Evolutionary conservation across 2,888 invertebrate species (phyloP).

Genomic region (Rhagium mordax): DNA sequence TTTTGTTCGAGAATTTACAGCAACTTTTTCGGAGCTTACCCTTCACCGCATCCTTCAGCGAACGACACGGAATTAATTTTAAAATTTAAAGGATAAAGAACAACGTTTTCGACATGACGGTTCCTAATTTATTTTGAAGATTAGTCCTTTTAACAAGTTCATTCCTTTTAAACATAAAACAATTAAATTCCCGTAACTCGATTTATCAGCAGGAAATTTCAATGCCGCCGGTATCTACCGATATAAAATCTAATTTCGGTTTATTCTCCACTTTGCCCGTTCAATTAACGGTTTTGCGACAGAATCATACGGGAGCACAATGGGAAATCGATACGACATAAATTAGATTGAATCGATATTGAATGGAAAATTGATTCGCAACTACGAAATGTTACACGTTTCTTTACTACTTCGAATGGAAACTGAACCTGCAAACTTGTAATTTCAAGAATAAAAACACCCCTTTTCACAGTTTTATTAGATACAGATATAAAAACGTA

Average conservation of each 20-base stretch:
- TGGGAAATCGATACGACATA: not conserved
- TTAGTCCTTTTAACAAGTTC: conserved; percentile 29
- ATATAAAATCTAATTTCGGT: conserved; percentile 21
- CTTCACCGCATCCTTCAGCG: not conserved
- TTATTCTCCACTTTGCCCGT: conserved; percentile 18
- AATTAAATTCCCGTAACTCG: conserved; percentile 15
- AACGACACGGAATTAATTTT: conserved; percentile 21
- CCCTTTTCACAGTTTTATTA: no score
- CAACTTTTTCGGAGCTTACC: conserved; percentile 7
- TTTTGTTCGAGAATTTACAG: not conserved
- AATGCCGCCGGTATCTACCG: not conserved
- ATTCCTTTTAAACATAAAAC: conserved; percentile 26
- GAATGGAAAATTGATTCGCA: not conserved
- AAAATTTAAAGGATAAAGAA: conserved; percentile 13
- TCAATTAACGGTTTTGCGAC: conserved; percentile 18
- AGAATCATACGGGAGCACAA: conserved; percentile 10
- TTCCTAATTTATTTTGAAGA: conserved; percentile 27
- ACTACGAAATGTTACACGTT: not conserved
- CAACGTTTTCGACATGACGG: conserved; percentile 10
- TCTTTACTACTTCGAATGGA: not conserved
- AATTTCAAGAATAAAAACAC: no score
- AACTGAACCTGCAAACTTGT: no score
- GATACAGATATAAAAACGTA: no score
- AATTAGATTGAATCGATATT: conserved; percentile 8
- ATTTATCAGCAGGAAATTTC: conserved; percentile 1